phyloP scores from a whole-genome alignment of 92 coral and sea anemone genomes.

The Zoanthus sociatus region DNA sequence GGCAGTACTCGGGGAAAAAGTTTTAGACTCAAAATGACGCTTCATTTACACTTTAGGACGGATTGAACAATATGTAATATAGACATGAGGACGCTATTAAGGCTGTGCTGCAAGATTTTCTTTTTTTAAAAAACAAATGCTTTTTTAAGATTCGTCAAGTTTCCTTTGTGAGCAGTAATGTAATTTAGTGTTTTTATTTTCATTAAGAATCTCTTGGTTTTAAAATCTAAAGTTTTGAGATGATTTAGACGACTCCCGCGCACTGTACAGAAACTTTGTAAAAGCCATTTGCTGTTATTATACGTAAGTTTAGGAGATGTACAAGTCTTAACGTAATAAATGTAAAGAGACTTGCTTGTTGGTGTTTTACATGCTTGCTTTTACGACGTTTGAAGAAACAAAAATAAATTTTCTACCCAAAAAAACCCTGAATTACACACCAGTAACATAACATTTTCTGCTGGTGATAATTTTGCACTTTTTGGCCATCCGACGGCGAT shows the following conservation, averaged over 20 bases:
- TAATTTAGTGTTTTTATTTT: not conserved
- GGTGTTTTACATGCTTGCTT: not conserved
- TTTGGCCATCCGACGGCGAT: no score
- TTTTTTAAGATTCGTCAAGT: not conserved
- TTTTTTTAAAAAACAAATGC: not conserved
- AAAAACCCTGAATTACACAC: no score
- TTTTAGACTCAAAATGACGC: constrained; percentile 51
- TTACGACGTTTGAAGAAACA: no score
- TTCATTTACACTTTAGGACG: not conserved
- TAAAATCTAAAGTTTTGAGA: not conserved
- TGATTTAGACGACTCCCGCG: not conserved
- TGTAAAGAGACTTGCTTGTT: not conserved
- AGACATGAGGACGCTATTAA: not conserved
- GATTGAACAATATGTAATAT: constrained; percentile 11
- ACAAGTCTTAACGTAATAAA: not conserved
- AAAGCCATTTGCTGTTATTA: constrained; percentile 10
- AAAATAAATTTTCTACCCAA: no score
- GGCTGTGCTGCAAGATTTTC: not conserved
- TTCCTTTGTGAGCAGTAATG: not conserved
- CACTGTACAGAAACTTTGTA: not conserved
- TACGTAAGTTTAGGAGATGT: not conserved
- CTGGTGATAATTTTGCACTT: no score
- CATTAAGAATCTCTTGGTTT: not conserved
- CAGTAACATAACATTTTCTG: no score
- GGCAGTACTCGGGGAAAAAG: constrained; percentile 97